Base-by-base conservation (phyloP, 2,888 invertebrate species). In the Tethea ocularis region DNA sequence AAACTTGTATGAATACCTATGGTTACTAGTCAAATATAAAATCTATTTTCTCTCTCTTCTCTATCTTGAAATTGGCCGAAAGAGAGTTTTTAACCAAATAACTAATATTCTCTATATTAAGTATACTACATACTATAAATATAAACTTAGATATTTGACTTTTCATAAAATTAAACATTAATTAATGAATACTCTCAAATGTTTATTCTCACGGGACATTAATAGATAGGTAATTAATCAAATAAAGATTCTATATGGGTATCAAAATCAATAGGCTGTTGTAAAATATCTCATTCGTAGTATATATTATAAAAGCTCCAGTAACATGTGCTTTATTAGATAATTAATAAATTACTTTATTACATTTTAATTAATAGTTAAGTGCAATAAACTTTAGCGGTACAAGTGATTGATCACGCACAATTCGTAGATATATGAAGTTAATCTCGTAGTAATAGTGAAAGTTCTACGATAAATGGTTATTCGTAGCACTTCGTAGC, bases 401-500 rank as follows among this genome's bases (percentile, higher is more conserved):
- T 8, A 10, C 17, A 20, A 15, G 20, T 20, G 20, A 46, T 17
- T 7, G 8, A 20, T 20, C 7, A 46, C 46, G 2, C 7, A 15
- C 36, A 7, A 33, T 3, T 46, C 2, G 46, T 46, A 20, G 8
- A 46, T n/a, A 10, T 15, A 15, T 7, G 20, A 46, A 10, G 2
- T 17, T 20, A 17, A 20, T 46, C n/a, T 6, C 53, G 10, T 17
- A 60, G 56, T 69, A 63, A 63, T 63, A 63, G 52, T 51, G 52
- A 60, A 63, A 63, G 56, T 62, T 64, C 58, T 60, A 69, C 61
- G 60, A 60, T 60, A 61, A 52, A 51, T 61, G 57, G 56, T 59
- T 61, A 10, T 61, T 60, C 46, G 54, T 60, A 60, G 57, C 41
- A 38, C 61, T 60, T 33, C 61, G 51, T 56, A 59, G 59, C 60